phyloP scores from a whole-genome alignment of 2,888 invertebrate species.

The Strigamia transsilvanica region DNA sequence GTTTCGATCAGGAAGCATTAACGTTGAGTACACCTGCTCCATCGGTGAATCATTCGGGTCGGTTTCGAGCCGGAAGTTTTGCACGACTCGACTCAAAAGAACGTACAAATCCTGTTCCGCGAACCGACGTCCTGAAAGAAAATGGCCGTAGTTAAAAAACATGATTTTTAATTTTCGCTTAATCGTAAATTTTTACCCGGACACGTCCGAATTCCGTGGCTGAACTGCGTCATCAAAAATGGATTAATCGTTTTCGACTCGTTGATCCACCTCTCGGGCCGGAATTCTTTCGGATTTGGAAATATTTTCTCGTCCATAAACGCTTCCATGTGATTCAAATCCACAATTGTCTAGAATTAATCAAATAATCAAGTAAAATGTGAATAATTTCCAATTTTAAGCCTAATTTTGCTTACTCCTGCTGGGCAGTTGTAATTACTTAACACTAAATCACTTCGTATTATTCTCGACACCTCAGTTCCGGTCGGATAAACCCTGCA shows the following conservation, averaged over 20 bases:
- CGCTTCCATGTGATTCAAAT: slow-evolving; percentile 64
- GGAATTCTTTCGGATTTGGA: slow-evolving; percentile 62
- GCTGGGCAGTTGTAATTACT: slow-evolving; percentile 65
- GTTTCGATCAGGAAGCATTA: slow-evolving; percentile 67
- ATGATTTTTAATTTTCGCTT: neutral
- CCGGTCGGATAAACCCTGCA: slow-evolving; percentile 64
- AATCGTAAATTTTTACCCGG: slow-evolving; percentile 64
- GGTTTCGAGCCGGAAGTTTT: slow-evolving; percentile 65
- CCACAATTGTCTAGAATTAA: slow-evolving; percentile 63
- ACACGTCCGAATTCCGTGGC: slow-evolving; percentile 69
- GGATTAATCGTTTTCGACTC: slow-evolving; percentile 64
- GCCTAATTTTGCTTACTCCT: slow-evolving; percentile 60
- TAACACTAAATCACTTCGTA: slow-evolving; percentile 63
- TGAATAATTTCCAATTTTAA: neutral
- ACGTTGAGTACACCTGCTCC: slow-evolving; percentile 66
- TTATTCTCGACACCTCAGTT: slow-evolving; percentile 63
- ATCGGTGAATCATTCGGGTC: slow-evolving; percentile 61
- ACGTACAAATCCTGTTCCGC: slow-evolving; percentile 69
- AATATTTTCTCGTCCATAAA: slow-evolving; percentile 63
- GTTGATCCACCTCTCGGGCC: slow-evolving; percentile 66
- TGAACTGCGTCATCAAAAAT: slow-evolving; percentile 67
- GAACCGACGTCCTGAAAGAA: slow-evolving; percentile 65
- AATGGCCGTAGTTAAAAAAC: neutral
- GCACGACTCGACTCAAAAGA: slow-evolving; percentile 64
- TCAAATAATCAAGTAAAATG: neutral